Percentiles rank a stretch among this genome's conserved stretches.
These are phyloP conservation scores for Macrocentrus cingulum DNA, from an alignment of 1,140 invertebrate genomes.

Conservation along the genomic window DNA sequence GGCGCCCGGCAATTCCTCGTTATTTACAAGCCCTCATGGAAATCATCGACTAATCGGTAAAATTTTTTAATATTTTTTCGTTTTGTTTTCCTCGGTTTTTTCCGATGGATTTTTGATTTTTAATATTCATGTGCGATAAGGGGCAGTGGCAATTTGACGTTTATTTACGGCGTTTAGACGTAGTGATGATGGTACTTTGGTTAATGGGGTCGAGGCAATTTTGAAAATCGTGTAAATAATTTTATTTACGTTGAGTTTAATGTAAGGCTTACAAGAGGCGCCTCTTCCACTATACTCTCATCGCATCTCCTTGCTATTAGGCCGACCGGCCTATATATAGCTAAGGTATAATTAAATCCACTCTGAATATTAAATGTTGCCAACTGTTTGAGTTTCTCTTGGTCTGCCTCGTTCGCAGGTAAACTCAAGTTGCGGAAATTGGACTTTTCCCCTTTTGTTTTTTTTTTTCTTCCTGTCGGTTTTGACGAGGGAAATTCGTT, in stretches of 20 bases:
- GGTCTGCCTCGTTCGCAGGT: slow-evolving; percentile 7
- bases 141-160: too few species aligned
- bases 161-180: too few species aligned
- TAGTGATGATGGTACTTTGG: too few species aligned
- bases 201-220: too few species aligned
- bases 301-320: slow-evolving; percentile 37
- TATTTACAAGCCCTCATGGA: too few species aligned
- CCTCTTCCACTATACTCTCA: slow-evolving; percentile 10
- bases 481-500: not conserved
- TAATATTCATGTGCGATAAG: too few species aligned
- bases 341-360: slow-evolving; percentile 47
- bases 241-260: slow-evolving; percentile 6
- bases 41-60: too few species aligned
- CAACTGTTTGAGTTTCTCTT: slow-evolving; percentile 35
- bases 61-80: too few species aligned
- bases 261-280: slow-evolving; percentile 10
- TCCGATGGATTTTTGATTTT: too few species aligned
- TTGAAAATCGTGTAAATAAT: not conserved
- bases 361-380: slow-evolving; percentile 50
- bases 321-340: slow-evolving; percentile 42
- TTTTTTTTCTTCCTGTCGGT: not conserved
- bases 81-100: too few species aligned
- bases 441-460: not conserved
- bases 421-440: not conserved
- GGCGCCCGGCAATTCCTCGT: too few species aligned